phyloP scores from a whole-genome alignment of 1,140 invertebrate species.

The Lerema accius region DNA sequence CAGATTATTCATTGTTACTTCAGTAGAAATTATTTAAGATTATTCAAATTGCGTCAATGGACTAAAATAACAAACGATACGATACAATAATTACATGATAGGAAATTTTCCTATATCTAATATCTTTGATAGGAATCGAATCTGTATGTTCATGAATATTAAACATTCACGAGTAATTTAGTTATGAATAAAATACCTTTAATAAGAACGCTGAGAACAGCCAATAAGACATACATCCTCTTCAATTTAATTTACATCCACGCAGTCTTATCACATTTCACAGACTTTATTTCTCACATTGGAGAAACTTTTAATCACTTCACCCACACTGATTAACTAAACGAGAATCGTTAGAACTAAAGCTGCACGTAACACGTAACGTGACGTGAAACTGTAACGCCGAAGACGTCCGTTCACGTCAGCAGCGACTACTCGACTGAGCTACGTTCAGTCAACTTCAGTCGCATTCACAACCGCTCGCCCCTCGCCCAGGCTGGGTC shows the following conservation, averaged over 20 bases:
- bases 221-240: constrained; percentile 68
- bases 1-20: too few relatives aligned
- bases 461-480: constrained; percentile 49
- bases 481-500: constrained; percentile 60
- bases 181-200: constrained; percentile 50
- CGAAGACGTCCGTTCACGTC: constrained; percentile 40
- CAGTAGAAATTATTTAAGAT: too few relatives aligned
- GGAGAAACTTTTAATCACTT: constrained; percentile 48
- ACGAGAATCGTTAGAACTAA: constrained; percentile 11
- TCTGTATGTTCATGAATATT: too few relatives aligned
- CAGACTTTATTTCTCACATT: constrained; percentile 43
- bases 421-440: constrained; percentile 51
- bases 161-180: too few relatives aligned
- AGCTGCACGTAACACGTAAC: constrained; percentile 32
- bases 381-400: constrained; percentile 35
- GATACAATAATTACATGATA: too few relatives aligned
- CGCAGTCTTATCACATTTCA: constrained; percentile 65
- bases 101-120: too few relatives aligned
- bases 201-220: constrained; percentile 58
- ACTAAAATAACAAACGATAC: too few relatives aligned
- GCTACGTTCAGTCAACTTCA: constrained; percentile 40
- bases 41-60: too few relatives aligned
- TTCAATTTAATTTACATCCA: constrained; percentile 50
- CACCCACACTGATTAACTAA: constrained; percentile 33
- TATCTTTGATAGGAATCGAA: too few relatives aligned